phyloP scores from a whole-genome alignment of 1,140 invertebrate genomes.

The Eumeta japonica region DNA sequence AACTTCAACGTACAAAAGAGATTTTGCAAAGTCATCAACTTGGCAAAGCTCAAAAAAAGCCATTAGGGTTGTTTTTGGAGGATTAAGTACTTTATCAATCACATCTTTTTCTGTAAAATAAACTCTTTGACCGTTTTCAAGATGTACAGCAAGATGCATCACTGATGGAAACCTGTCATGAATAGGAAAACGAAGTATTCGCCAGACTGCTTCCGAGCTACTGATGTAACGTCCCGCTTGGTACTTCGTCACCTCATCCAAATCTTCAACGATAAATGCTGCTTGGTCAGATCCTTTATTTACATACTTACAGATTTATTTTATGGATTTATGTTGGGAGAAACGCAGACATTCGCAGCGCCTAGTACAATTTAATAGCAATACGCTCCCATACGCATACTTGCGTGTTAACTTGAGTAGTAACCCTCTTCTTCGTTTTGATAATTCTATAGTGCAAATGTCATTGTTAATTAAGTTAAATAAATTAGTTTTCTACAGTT shows the following conservation, averaged over 20 bases:
- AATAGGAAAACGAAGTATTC: slow-evolving; percentile 39
- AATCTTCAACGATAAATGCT: slow-evolving; percentile 21
- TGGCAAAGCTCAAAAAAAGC: slow-evolving; percentile 29
- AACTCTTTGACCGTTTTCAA: no score
- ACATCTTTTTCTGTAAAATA: slow-evolving; percentile 38
- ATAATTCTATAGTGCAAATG: no score
- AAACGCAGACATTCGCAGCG: no score
- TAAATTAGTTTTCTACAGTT: no score
- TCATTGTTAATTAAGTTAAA: no score
- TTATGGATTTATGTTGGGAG: slow-evolving; percentile 39
- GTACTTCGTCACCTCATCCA: slow-evolving; percentile 21
- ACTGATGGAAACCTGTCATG: no score
- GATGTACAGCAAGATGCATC: slow-evolving; percentile 44
- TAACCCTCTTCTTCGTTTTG: no score
- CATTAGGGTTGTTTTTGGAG: slow-evolving; percentile 39
- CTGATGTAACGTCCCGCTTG: slow-evolving; percentile 38
- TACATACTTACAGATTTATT: slow-evolving; percentile 56
- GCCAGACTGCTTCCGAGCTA: no score
- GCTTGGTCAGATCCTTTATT: slow-evolving; percentile 42
- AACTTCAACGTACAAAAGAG: slow-evolving; percentile 36
- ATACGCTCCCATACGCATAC: slow-evolving; percentile 11
- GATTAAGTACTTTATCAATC: slow-evolving; percentile 25
- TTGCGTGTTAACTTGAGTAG: no score
- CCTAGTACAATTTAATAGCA: no score
- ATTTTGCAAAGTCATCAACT: slow-evolving; percentile 30